Percentiles rank a stretch among this genome's conserved stretches.
Conservation (phyloP, 2,113 vertebrate species). For the Muntiacus reevesi region DNA sequence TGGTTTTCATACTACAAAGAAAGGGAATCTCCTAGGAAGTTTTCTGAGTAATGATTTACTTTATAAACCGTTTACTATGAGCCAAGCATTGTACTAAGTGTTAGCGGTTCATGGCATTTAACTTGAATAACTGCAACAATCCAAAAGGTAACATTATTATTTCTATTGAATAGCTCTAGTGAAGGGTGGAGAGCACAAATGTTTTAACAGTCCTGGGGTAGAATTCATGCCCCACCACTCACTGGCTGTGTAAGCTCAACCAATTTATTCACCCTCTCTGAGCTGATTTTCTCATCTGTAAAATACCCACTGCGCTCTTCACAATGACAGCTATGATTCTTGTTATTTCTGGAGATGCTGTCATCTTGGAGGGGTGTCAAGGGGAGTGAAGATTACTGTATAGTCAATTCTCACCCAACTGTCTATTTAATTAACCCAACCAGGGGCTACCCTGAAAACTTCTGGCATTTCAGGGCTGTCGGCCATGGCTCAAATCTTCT, state of each 20-base stretch:
- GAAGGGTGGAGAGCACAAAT: background rate
- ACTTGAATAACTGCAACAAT: background rate
- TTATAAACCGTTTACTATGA: background rate
- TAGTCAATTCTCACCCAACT: background rate
- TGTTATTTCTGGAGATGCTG: background rate
- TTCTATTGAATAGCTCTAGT: background rate
- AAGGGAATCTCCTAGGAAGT: background rate
- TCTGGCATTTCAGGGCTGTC: background rate
- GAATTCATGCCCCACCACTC: background rate
- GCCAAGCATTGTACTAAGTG: background rate
- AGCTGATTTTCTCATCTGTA: background rate
- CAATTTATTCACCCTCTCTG: background rate
- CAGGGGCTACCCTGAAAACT: background rate
- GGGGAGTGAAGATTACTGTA: background rate
- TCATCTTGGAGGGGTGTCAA: background rate
- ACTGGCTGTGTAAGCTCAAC: background rate
- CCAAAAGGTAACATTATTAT: background rate
- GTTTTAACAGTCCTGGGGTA: background rate
- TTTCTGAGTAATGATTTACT: background rate
- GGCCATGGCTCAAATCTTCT: background rate
- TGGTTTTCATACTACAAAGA: slow-evolving; percentile 1
- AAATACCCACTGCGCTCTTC: background rate
- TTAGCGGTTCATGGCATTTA: background rate
- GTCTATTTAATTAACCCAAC: background rate
- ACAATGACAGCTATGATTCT: background rate